Evolutionary conservation across 1,140 invertebrate genomes (phyloP).

Genomic region (Penaeus chinensis): DNA sequence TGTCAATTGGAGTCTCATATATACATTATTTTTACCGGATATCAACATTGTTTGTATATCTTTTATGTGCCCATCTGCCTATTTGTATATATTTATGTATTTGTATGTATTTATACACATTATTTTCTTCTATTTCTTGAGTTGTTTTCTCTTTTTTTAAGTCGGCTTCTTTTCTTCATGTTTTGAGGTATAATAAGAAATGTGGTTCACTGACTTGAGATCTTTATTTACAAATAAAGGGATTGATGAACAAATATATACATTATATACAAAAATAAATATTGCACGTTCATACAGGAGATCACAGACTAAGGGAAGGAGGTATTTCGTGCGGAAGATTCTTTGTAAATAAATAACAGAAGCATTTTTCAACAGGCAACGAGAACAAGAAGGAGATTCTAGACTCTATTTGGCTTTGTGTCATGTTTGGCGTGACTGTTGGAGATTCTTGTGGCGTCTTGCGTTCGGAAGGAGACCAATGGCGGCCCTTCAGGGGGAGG

Average conservation of each 20-base stretch:
- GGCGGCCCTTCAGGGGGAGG: background rate
- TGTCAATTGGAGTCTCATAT: background rate
- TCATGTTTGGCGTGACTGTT: slow-evolving; percentile 40
- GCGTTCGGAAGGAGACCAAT: background rate
- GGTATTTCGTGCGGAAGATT: slow-evolving; percentile 27
- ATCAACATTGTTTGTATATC: background rate
- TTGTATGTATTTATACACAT: background rate
- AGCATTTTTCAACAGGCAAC: background rate
- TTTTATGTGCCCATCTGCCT: background rate
- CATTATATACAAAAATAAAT: slow-evolving; percentile 58
- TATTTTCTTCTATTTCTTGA: too few species aligned
- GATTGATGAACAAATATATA: slow-evolving; percentile 43
- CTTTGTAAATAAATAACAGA: background rate
- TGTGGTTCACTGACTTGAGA: background rate
- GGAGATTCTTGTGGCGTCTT: slow-evolving; percentile 23
- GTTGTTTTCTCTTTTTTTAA: background rate
- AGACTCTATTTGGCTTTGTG: slow-evolving; percentile 57
- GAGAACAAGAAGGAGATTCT: slow-evolving; percentile 36
- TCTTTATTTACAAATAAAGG: slow-evolving; percentile 42
- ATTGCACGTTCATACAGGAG: slow-evolving; percentile 47
- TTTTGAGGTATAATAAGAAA: too few species aligned
- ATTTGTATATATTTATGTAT: background rate
- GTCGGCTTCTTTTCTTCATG: too few species aligned
- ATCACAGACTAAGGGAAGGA: slow-evolving; percentile 50
- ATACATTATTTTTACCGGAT: background rate